phyloP scores from a whole-genome alignment of 2,888 invertebrate species.

The Gymnosoma rotundatum region DNA sequence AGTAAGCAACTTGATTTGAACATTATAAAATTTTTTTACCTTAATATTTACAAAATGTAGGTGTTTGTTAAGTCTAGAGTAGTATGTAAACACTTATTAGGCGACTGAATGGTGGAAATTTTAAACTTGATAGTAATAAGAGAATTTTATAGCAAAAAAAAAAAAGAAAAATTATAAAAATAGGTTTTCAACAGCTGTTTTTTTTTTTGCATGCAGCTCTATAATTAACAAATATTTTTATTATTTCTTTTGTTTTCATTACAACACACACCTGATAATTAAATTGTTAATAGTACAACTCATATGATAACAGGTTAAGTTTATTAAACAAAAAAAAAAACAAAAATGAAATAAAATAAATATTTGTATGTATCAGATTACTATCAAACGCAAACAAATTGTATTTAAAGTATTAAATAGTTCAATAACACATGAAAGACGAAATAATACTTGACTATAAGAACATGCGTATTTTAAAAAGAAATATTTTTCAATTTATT shows the following conservation, averaged over 20 bases:
- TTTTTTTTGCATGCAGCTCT: not conserved
- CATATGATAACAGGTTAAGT: not conserved
- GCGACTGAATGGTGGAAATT: conserved; percentile 18
- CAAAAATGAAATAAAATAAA: no score
- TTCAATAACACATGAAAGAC: not conserved
- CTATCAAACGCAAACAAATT: conserved; percentile 6
- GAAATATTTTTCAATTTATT: no score
- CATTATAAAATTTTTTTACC: no score
- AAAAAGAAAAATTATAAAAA: not conserved
- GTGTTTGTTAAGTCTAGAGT: no score
- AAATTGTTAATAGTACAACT: conserved; percentile 37
- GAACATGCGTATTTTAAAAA: no score
- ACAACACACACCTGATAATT: conserved; percentile 33
- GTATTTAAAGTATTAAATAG: not conserved
- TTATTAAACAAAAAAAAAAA: not conserved
- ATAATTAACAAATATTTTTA: conserved; percentile 28
- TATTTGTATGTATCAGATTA: not conserved
- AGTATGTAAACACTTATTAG: not conserved
- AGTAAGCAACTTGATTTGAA: no score
- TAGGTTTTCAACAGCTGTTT: no score
- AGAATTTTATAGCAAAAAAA: not conserved
- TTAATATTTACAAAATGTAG: no score
- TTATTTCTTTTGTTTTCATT: conserved; percentile 24
- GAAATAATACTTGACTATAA: no score
- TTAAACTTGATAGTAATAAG: conserved; percentile 17